Evolutionary conservation across 2,888 invertebrate species (phyloP).

Genomic region (Pachydiplax longipennis): DNA sequence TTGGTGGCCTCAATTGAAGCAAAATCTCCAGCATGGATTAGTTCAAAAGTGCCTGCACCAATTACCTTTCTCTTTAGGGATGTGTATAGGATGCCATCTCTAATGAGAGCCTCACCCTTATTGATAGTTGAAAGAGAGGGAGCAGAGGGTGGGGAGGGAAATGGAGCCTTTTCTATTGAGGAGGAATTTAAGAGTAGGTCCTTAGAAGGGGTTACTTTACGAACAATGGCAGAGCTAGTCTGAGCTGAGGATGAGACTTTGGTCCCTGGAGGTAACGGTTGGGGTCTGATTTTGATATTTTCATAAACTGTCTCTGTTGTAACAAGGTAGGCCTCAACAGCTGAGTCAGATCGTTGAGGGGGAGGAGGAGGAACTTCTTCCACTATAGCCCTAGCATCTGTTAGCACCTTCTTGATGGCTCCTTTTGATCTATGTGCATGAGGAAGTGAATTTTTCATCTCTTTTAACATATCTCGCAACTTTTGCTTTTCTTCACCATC

Average conservation of each 20-base stretch:
- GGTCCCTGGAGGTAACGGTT: conserved; percentile 47
- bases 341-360: neutral
- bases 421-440: conserved; percentile 33
- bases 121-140: conserved; percentile 44
- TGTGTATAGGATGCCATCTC: conserved; percentile 54
- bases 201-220: conserved; percentile 56
- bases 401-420: conserved; percentile 10
- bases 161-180: neutral
- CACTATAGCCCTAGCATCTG: neutral
- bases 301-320: conserved; percentile 60
- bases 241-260: conserved; percentile 69
- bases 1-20: conserved; percentile 62
- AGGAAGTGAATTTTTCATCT: conserved; percentile 80
- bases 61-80: conserved; percentile 53
- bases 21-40: conserved; percentile 66
- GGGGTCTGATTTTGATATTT: conserved; percentile 58
- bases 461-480: conserved; percentile 75
- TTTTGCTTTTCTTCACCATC: conserved; percentile 53
- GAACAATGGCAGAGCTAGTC: conserved; percentile 62
- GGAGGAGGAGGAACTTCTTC: neutral
- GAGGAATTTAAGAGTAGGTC: neutral
- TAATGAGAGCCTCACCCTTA: conserved; percentile 44
- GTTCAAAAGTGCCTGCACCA: conserved; percentile 60
- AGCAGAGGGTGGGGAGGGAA: conserved; percentile 26
- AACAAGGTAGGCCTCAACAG: conserved; percentile 58